Base-by-base conservation (phyloP, 2,888 invertebrate genomes). In the Hypena proboscidalis region DNA sequence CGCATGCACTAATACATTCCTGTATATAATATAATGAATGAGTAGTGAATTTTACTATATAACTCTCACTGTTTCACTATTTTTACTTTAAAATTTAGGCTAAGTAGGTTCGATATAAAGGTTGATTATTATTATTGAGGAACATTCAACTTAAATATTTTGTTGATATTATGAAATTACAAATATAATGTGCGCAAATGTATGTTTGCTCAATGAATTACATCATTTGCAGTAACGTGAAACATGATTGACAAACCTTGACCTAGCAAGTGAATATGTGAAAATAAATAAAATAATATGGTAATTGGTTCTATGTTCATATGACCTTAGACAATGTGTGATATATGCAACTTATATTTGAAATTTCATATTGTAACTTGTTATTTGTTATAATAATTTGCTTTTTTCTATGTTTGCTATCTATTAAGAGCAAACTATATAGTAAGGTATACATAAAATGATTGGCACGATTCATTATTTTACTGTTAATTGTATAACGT, bases 1-100 rank as follows among this genome's bases (percentile, higher is more conserved):
- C 70, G 54, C 56, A 63, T 69, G 76, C 77, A 79, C 77, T 71
- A 67, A 71, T 58, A 69, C 80, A 81, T 82, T 81, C 77, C 76
- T 84, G 79, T 84, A 80, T 57, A 79, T 74, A 77, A 62, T 68
- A 58, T 57, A 68, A 69, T 65, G 67, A 70, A 73, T 52, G 67
- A 77, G 77, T 87, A 85, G 83, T 65, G 53, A 73, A 74, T 78
- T 83, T 84, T 85, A 81, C 79, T 80, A 76, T 79, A 65, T 77
- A 76, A 76, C 74, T 79, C 73, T 84, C 85, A 86, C 80, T 76
- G 62, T 86, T 83, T 83, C 80, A 80, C 82, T 84, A 76, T 80
- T 79, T 77, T 72, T 76, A 74, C 67, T 73, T 75, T 77, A 63
- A 69, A 70, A 63, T 59, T 62, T 80, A 77, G 67, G 63, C 27